Evolutionary conservation across 2,113 vertebrate species (phyloP), one percentile per base, ranked within the genome.

Genomic region (Tachuris rubrigastra): DNA sequence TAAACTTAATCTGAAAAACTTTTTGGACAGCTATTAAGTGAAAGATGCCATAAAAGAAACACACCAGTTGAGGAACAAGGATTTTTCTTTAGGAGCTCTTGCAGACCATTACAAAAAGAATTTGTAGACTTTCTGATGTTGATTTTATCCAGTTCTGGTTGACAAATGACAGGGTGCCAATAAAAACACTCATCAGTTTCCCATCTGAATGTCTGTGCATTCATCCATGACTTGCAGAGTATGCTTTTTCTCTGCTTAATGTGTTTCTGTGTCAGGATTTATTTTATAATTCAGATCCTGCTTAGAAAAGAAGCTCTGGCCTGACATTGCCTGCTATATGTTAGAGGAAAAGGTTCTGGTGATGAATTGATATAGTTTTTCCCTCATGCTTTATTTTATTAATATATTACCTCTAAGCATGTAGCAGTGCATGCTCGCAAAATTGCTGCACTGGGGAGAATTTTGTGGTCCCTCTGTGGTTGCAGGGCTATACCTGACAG

Each of bases 141-240:
- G 11, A 14, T 49, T 92, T 79, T 74, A 35, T 66, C 23, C 53
- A 21, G 47, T 65, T 69, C 50, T 72, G 46, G 56, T 67, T 93
- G 42, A 87, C 49, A 82, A 31, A 77, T 77, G 49, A 68, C 25
- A 95, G 39, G 8, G 41, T 15, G 37, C 56, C 56, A 83, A 30
- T 90, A 86, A 94, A 76, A 94, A 42, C 24, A 39, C 39, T 96
- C 56, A 67, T 77, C 83, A 83, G 12, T 89, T 90, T 94, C 82
- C 85, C 22, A 79, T 91, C 73, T 94, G 67, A 35, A 30, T 60
- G 17, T 90, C 47, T 77, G 71, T 90, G 55, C 83, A 77, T 77
- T 67, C 37, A 56, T 63, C 77, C 66, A 15, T 92, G 74, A 81
- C 79, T 44, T 78, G 77, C 67, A 82, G 69, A 60, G 68, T 85